These are phyloP conservation scores for Lottia scabra DNA, from an alignment of 2,888 invertebrate genomes.

Conservation along the genomic window DNA sequence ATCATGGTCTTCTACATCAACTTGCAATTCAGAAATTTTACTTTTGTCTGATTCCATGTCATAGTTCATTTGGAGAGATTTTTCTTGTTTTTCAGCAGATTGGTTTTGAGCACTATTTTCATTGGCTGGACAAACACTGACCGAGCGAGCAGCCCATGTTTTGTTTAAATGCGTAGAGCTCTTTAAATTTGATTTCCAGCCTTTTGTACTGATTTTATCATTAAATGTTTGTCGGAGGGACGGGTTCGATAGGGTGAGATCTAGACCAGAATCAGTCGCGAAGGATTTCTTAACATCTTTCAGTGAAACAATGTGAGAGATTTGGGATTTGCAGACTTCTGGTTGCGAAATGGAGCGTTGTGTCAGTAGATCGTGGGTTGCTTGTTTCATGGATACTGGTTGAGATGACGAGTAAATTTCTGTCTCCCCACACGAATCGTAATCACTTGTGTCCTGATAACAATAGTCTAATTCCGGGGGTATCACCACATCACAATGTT, in stretches of 20 bases:
- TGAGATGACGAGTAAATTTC: constrained; percentile 57
- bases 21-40: not conserved
- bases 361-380: constrained; percentile 25
- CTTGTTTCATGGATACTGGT: constrained; percentile 46
- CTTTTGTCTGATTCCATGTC: not conserved
- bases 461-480: constrained; percentile 44
- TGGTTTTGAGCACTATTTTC: not conserved
- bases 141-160: not conserved
- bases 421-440: constrained; percentile 56
- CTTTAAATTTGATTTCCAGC: not conserved
- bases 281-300: constrained; percentile 33
- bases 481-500: constrained; percentile 58
- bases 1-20: not conserved
- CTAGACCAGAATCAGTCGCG: constrained; percentile 52
- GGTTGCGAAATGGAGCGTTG: constrained; percentile 44
- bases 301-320: constrained; percentile 3
- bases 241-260: constrained; percentile 36
- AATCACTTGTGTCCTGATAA: constrained; percentile 62
- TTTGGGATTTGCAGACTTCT: constrained; percentile 32
- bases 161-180: not conserved
- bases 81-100: not conserved
- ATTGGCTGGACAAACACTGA: not conserved
- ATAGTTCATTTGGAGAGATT: not conserved
- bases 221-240: not conserved
- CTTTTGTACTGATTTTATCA: not conserved